Evolutionary conservation across 2,113 vertebrate genomes (phyloP), one percentile per base, ranked within the genome.

Genomic region (Pituophis catenifer): DNA sequence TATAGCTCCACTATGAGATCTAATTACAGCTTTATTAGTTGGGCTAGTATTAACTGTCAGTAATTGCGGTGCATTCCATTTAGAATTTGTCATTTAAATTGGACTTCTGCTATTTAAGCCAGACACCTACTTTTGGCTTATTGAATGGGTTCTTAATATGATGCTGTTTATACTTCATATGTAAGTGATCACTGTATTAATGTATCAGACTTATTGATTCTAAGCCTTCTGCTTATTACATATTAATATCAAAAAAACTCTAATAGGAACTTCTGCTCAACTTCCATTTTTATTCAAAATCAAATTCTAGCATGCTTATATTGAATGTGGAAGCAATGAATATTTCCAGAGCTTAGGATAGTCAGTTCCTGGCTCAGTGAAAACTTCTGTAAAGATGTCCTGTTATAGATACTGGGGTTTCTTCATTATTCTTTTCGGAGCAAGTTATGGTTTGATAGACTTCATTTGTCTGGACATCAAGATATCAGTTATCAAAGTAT

Each of bases 11-110:
- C 98, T 98, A 98, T 97, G 97, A 98, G 97, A 95, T 97, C 97
- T 98, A 98, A 98, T 98, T 98, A 97, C 97, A 97, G 95, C 93
- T 98, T 98, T 98, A 98, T 98, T 98, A 98, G 97, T 97, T 97
- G 96, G 95, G 96, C 97, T 97, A 97, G 97, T 98, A 98, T 98
- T 98, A 98, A 97, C 96, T 97, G 97, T 97, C 96, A 95, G 97
- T 98, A 98, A 98, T 98, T 98, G 97, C 97, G 95, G 97, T 97
- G 95, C 96, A 96, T 97, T 97, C 96, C 96, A 93, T 96, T 97
- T 97, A 95, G 87, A 53, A 95, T 97, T 96, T 97, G 96, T 96
- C 96, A 96, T 97, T 98, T 97, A 97, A 97, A 98, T 97, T 97
- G 96, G 95, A 95, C 95, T 95, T 96, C 96, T 96, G 96, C 95